Evolutionary conservation across 2,888 invertebrate species (phyloP).

Genomic region (Eilema caniola): DNA sequence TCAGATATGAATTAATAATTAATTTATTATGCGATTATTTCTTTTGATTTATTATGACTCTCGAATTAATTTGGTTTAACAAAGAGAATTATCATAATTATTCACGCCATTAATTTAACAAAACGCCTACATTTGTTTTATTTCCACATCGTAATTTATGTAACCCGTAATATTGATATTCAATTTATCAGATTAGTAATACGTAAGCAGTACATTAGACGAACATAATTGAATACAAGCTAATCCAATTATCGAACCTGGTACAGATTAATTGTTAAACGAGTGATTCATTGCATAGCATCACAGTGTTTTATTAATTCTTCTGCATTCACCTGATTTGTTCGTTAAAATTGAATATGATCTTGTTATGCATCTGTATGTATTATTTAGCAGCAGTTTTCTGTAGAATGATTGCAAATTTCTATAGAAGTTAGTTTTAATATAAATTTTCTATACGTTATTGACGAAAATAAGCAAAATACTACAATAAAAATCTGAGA

Average conservation of each 20-base stretch:
- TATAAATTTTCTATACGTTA: background rate
- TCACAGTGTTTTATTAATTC: conserved; percentile 14
- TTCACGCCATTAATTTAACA: background rate
- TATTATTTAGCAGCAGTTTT: background rate
- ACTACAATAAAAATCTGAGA: conserved; percentile 37
- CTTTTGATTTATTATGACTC: background rate
- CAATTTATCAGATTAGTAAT: conserved; percentile 37
- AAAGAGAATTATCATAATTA: background rate
- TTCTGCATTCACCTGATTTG: background rate
- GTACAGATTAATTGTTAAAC: conserved; percentile 40
- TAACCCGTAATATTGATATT: conserved; percentile 16
- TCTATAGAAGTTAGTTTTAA: background rate
- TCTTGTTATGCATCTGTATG: background rate
- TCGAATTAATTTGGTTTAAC: background rate
- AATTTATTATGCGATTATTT: background rate
- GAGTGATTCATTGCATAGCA: conserved; percentile 15
- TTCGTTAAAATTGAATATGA: background rate
- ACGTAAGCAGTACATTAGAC: conserved; percentile 36
- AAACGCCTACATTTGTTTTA: background rate
- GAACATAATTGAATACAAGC: conserved; percentile 49
- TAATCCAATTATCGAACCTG: conserved; percentile 42
- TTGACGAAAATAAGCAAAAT: background rate
- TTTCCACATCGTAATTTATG: background rate
- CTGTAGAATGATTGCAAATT: background rate
- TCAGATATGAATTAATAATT: background rate